phyloP scores from a whole-genome alignment of 1,140 invertebrate genomes.

The Matsumurasca onukii region DNA sequence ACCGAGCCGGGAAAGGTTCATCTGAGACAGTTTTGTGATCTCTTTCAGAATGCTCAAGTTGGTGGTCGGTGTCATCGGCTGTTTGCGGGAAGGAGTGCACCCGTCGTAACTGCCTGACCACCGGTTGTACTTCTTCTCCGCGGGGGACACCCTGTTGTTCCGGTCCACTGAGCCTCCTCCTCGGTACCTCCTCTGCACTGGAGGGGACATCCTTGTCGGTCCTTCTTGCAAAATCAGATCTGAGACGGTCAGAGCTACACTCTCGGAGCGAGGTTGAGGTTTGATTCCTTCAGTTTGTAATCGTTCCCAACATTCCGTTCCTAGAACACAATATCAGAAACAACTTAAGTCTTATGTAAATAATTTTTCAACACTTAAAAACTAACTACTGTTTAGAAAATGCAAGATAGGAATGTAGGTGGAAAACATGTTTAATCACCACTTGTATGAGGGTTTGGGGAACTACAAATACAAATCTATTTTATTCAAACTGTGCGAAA shows the following conservation, averaged over 20 bases:
- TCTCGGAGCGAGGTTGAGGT: conserved; percentile 70
- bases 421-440: too few relatives aligned
- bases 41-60: conserved; percentile 62
- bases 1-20: conserved; percentile 67
- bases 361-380: too few relatives aligned
- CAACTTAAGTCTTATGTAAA: neutral
- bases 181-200: conserved; percentile 34
- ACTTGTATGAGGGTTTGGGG: too few relatives aligned
- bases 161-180: conserved; percentile 38
- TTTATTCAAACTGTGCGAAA: too few relatives aligned
- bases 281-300: conserved; percentile 64
- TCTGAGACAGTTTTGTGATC: conserved; percentile 70
- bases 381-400: too few relatives aligned
- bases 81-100: conserved; percentile 7
- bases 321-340: conserved; percentile 51
- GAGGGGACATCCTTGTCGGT: conserved; percentile 28
- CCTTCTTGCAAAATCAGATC: conserved; percentile 52
- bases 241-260: conserved; percentile 58
- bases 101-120: conserved; percentile 41
- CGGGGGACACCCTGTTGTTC: conserved; percentile 18
- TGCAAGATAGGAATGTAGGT: too few relatives aligned
- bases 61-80: conserved; percentile 29
- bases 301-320: conserved; percentile 74
- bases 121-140: conserved; percentile 13
- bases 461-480: too few relatives aligned